Conservation (phyloP, 2,797 vertebrate genomes). For the Pyrrhura leucotis region DNA sequence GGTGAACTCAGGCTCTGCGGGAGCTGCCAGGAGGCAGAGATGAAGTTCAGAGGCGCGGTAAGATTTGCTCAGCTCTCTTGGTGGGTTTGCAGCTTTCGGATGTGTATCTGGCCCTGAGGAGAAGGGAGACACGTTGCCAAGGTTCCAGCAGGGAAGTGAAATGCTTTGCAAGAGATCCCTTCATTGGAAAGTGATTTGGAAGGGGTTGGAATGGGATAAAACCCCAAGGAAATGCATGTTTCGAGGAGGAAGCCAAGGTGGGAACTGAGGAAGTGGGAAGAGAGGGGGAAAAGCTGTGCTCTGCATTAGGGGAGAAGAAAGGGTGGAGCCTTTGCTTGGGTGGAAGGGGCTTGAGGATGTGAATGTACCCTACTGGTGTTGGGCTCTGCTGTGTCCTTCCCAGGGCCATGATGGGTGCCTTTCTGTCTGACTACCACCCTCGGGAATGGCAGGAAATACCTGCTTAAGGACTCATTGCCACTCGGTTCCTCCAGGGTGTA, state of each 20-base stretch:
- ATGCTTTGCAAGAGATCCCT: neutral
- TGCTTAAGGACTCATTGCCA: neutral
- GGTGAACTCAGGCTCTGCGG: neutral
- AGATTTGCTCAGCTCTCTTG: neutral
- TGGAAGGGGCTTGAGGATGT: neutral
- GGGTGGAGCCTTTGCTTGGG: conserved; percentile 38
- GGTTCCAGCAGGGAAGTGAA: neutral
- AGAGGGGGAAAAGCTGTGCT: neutral
- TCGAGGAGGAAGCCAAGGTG: neutral
- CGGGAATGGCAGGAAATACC: neutral
- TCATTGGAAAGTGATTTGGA: rapidly evolving
- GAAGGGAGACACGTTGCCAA: neutral
- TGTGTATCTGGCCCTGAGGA: neutral
- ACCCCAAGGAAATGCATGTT: neutral
- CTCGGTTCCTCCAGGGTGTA: neutral
- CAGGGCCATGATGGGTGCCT: neutral
- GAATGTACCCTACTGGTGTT: neutral
- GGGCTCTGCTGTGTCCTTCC: neutral
- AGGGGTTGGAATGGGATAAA: neutral
- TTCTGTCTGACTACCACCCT: neutral
- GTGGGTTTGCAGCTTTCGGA: neutral
- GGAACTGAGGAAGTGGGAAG: neutral
- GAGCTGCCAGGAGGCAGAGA: conserved; percentile 42
- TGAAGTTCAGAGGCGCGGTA: conserved; percentile 75
- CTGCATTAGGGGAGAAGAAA: neutral